A percentile compares a stretch with the other conserved stretches of the same genome.
These are phyloP conservation scores for Globia sparganii DNA, from an alignment of 2,888 invertebrate species.

Conservation along the genomic window DNA sequence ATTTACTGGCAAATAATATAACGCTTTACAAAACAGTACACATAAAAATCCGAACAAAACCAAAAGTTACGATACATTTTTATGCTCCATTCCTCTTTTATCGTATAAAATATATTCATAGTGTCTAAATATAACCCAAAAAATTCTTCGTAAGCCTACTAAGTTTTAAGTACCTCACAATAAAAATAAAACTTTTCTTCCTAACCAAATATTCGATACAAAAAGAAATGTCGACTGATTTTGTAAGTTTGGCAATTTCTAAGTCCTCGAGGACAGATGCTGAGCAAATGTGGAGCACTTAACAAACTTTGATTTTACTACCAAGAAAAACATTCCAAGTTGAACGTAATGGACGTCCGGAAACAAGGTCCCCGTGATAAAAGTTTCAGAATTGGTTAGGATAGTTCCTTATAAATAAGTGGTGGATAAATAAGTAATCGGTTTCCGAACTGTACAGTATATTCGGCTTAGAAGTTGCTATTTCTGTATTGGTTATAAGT, in stretches of 20 bases:
- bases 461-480: constrained; percentile 49
- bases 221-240: constrained; percentile 58
- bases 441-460: constrained; percentile 48
- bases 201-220: constrained; percentile 59
- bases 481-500: constrained; percentile 27
- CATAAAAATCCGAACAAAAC: constrained; percentile 14
- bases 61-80: constrained; percentile 8
- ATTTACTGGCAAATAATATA: not conserved
- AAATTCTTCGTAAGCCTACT: constrained; percentile 15
- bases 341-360: constrained; percentile 59
- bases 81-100: constrained; percentile 15
- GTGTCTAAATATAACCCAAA: constrained; percentile 35
- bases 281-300: constrained; percentile 62
- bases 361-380: constrained; percentile 58
- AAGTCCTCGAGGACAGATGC: constrained; percentile 54
- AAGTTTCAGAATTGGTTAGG: constrained; percentile 63
- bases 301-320: constrained; percentile 69
- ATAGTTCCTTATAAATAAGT: constrained; percentile 66
- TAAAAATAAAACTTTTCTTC: constrained; percentile 51
- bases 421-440: constrained; percentile 61
- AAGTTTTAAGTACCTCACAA: constrained; percentile 44
- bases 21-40: not conserved
- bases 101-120: constrained; percentile 36
- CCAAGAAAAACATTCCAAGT: constrained; percentile 64
- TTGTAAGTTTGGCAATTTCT: constrained; percentile 58